Evolutionary conservation across 2,888 invertebrate genomes (phyloP), one percentile per base, ranked within the genome.

Genomic region (Habrosyne pyritoides): DNA sequence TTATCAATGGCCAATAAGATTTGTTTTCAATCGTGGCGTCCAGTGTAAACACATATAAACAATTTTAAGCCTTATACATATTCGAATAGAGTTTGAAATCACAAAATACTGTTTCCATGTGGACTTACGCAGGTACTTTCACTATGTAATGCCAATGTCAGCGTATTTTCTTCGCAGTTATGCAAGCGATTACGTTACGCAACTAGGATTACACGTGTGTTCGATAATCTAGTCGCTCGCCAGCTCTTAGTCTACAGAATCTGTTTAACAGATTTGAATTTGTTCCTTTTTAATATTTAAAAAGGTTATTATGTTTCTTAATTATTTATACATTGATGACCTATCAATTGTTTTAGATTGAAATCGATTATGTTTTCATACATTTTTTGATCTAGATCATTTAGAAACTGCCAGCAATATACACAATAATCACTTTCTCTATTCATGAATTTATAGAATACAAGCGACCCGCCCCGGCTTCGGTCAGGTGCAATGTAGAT

Each of bases 81-180:
- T 42, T 14, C n/a, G 1, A 1, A 42, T 42, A 42, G 8, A 42
- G 6, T 42, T 42, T 18, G 8, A 42, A 42, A 42, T 42, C 18
- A 12, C 2, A 18, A 8, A 0, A 8, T 18, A 8, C 14, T 8
- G 8, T 53, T 62, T 63, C 64, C 53, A 64, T 57, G 67, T 42
- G 42, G 42, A n/a, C 14, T 42, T 42, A 33, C n/a, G 4, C 8
- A 68, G 71, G 67, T 81, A 89, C 89, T 89, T 89, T 90, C 90
- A 86, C 89, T 84, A 76, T 77, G 83, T 85, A 87, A 82, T 89
- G 83, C 84, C 90, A 91, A 90, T 91, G 90, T 90, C 90, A 91
- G 84, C 67, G 60, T 82, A 85, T 89, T 88, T 88, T 88, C 86
- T 87, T 81, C 75, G 71, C 61, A 66, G 74, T 86, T 84, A 83